Conservation (phyloP, 2,888 invertebrate species). For the Drosophila pseudotakahashii region DNA sequence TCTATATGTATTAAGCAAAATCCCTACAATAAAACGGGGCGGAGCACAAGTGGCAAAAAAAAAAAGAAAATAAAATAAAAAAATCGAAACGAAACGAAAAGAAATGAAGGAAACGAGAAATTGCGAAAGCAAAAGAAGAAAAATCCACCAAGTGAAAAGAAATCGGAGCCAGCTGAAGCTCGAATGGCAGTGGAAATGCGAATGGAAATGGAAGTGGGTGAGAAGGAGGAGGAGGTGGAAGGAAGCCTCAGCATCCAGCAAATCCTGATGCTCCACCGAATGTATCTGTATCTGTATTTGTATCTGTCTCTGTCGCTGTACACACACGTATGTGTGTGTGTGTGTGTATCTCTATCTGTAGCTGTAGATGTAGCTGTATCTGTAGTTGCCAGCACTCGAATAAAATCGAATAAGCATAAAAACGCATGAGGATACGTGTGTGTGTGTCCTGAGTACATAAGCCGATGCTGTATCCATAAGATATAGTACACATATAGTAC, state of each 20-base stretch:
- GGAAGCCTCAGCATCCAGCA: constrained; percentile 55
- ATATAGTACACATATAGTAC: constrained; percentile 46
- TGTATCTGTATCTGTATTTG: constrained; percentile 51
- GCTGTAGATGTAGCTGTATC: constrained; percentile 24
- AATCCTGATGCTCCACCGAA: constrained; percentile 74
- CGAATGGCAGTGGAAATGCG: constrained; percentile 49
- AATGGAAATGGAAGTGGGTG: constrained; percentile 22
- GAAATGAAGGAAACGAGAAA: constrained; percentile 60
- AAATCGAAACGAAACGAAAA: constrained; percentile 66
- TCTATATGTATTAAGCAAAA: constrained; percentile 63
- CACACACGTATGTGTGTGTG: neutral
- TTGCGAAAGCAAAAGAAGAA: constrained; percentile 73
- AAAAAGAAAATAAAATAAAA: constrained; percentile 14
- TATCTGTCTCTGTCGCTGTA: constrained; percentile 21
- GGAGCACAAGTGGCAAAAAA: constrained; percentile 76
- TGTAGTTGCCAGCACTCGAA: constrained; percentile 69
- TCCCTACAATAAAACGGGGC: constrained; percentile 81
- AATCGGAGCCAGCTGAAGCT: constrained; percentile 69
- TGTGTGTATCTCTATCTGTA: constrained; percentile 22
- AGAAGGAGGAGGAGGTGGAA: constrained; percentile 2
- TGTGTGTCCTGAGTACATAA: constrained; percentile 58
- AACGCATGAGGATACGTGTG: constrained; percentile 64
- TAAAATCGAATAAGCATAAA: constrained; percentile 78
- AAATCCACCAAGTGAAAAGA: constrained; percentile 79
- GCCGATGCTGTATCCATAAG: constrained; percentile 51